Evolutionary conservation across 2,797 vertebrate genomes (phyloP).

Genomic region (Benthosema pterotum): DNA sequence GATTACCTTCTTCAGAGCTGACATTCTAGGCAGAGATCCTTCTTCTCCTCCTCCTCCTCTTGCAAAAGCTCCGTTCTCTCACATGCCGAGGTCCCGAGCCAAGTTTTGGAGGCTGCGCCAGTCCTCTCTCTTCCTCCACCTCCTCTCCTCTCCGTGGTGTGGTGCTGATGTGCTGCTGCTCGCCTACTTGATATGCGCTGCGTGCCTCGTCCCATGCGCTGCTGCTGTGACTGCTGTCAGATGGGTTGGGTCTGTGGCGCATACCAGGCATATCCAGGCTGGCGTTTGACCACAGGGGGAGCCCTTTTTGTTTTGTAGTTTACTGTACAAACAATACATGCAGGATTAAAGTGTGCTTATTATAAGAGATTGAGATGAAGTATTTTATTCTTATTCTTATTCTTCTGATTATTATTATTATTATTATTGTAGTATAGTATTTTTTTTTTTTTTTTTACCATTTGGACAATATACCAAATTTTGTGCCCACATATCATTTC

Average conservation of each 20-base stretch:
- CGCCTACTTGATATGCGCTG: conserved; percentile 68
- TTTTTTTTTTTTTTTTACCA: too few relatives aligned
- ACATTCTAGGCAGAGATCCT: conserved; percentile 88
- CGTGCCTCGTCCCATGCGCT: conserved; percentile 56
- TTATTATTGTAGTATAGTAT: too few relatives aligned
- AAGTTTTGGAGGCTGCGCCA: conserved; percentile 79
- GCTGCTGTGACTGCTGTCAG: conserved; percentile 29
- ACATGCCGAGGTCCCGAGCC: conserved; percentile 77
- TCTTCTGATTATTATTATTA: too few relatives aligned
- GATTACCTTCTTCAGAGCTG: conserved; percentile 92
- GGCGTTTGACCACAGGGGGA: not conserved
- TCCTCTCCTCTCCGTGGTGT: conserved; percentile 19
- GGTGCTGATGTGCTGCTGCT: conserved; percentile 68
- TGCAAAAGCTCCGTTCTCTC: conserved; percentile 65
- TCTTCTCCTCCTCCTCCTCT: conserved; percentile 75
- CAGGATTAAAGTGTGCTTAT: too few relatives aligned
- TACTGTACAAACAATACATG: not conserved
- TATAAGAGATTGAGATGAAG: too few relatives aligned
- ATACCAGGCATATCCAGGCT: too few relatives aligned
- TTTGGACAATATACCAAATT: too few relatives aligned
- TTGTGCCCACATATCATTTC: too few relatives aligned
- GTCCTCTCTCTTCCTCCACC: conserved; percentile 51
- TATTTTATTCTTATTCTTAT: too few relatives aligned
- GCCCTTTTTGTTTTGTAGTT: not conserved
- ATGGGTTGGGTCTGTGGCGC: conserved; percentile 27